These are phyloP conservation scores for Amphilophus citrinellus DNA, from an alignment of 2,113 vertebrate species.

Conservation along the genomic window DNA sequence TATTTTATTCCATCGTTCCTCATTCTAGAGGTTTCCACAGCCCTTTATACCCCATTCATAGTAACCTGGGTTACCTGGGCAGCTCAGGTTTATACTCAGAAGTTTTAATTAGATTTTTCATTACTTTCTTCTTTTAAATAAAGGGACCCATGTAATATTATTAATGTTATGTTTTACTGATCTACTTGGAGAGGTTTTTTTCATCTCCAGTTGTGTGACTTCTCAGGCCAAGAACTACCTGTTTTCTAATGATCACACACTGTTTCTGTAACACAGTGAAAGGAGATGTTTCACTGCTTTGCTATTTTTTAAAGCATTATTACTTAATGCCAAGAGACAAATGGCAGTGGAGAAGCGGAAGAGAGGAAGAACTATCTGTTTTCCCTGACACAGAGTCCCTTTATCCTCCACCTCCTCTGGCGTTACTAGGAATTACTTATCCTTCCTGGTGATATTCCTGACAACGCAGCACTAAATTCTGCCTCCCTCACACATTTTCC, in stretches of 20 bases:
- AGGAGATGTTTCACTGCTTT: slow-evolving; percentile 32
- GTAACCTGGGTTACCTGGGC: slow-evolving; percentile 7
- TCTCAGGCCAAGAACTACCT: too few species aligned
- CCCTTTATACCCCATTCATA: slow-evolving; percentile 29
- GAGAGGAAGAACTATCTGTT: slow-evolving; percentile 62
- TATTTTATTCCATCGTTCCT: background rate
- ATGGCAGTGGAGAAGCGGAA: slow-evolving; percentile 48
- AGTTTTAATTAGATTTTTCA: slow-evolving; percentile 7
- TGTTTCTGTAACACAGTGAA: slow-evolving; percentile 31
- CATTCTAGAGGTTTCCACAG: background rate
- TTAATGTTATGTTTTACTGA: slow-evolving; percentile 45
- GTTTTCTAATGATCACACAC: slow-evolving; percentile 17
- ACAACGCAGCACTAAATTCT: slow-evolving; percentile 75
- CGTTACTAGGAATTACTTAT: slow-evolving; percentile 74
- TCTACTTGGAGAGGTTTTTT: slow-evolving; percentile 18
- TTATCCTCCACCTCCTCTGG: slow-evolving; percentile 70
- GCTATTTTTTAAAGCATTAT: slow-evolving; percentile 52
- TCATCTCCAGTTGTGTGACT: background rate
- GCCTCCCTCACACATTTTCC: slow-evolving; percentile 65
- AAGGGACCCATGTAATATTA: slow-evolving; percentile 27
- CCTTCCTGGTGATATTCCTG: slow-evolving; percentile 72
- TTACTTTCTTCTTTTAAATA: slow-evolving; percentile 39
- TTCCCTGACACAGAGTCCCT: slow-evolving; percentile 65
- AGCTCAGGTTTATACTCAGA: background rate
- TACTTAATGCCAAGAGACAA: slow-evolving; percentile 68